These are phyloP conservation scores for Amazona guildingii DNA, from an alignment of 2,113 vertebrate species.

Conservation along the genomic window DNA sequence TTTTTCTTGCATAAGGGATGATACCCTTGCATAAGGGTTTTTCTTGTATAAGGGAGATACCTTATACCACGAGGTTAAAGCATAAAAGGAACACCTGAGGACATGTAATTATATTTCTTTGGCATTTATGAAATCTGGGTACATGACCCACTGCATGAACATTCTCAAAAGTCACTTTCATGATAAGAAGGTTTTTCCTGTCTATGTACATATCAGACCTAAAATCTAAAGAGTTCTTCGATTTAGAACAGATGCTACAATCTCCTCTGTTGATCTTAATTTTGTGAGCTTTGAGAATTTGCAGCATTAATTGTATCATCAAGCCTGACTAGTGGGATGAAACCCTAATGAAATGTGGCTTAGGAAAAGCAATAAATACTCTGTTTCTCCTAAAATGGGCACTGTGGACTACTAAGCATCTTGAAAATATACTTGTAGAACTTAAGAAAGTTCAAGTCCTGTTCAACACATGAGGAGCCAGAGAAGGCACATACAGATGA, in stretches of 20 bases:
- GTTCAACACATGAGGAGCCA: not conserved
- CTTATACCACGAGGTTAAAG: not conserved
- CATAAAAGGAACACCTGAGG: not conserved
- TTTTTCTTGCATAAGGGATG: not conserved
- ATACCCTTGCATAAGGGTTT: no score
- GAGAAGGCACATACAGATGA: not conserved
- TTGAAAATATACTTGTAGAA: not conserved
- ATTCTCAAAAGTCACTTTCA: not conserved
- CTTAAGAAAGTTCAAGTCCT: not conserved
- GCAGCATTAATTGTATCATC: not conserved
- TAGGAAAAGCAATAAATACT: not conserved
- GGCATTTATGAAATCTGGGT: not conserved
- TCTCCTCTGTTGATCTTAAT: not conserved
- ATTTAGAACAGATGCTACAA: slow-evolving; percentile 6
- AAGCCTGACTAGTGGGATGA: not conserved
- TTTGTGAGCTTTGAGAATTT: slow-evolving; percentile 6
- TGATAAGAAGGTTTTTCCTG: not conserved
- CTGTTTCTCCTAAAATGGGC: not conserved
- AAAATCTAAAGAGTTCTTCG: not conserved
- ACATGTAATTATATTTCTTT: not conserved
- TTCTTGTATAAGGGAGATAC: not conserved
- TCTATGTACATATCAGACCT: not conserved
- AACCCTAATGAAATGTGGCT: not conserved
- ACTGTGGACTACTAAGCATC: not conserved
- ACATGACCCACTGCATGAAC: not conserved